These are phyloP conservation scores for Dolichallabes microphthalmus DNA, from an alignment of 2,113 vertebrate species.

Conservation along the genomic window DNA sequence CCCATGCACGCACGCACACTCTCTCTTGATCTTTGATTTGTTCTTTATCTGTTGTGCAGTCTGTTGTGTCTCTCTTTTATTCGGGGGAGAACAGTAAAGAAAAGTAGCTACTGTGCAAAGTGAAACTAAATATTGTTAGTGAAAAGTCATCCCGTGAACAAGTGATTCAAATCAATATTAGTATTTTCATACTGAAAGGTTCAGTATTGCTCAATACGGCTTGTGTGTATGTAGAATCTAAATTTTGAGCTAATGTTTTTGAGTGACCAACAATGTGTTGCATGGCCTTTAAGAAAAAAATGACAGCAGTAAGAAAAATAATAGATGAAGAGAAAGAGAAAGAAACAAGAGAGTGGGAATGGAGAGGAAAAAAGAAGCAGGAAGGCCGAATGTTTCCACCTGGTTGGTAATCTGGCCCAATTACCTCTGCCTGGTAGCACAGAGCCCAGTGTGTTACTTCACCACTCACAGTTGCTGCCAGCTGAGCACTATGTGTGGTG, in stretches of 20 bases:
- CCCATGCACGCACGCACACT: no score
- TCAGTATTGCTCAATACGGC: not conserved
- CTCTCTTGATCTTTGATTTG: conserved; percentile 12
- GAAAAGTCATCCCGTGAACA: not conserved
- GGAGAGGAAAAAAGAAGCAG: conserved; percentile 45
- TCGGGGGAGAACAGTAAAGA: not conserved
- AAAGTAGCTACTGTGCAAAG: conserved; percentile 3
- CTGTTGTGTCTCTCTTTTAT: conserved; percentile 21
- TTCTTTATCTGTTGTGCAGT: conserved; percentile 13
- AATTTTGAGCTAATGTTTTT: not conserved
- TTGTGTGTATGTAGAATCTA: not conserved
- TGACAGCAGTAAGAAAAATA: not conserved
- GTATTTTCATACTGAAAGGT: not conserved
- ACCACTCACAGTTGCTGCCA: conserved; percentile 64
- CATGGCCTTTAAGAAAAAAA: not conserved
- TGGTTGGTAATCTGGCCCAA: conserved; percentile 78
- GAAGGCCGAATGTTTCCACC: conserved; percentile 74
- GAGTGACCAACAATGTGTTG: not conserved
- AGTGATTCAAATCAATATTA: not conserved
- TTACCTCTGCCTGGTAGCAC: conserved; percentile 73
- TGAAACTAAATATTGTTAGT: conserved; percentile 1
- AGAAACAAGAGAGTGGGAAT: conserved; percentile 1
- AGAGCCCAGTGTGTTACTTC: conserved; percentile 62
- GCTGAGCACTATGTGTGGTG: conserved; percentile 61
- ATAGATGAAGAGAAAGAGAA: conserved; percentile 9